Evolutionary conservation across 2,113 vertebrate genomes (phyloP).

Genomic region (Esox niger): DNA sequence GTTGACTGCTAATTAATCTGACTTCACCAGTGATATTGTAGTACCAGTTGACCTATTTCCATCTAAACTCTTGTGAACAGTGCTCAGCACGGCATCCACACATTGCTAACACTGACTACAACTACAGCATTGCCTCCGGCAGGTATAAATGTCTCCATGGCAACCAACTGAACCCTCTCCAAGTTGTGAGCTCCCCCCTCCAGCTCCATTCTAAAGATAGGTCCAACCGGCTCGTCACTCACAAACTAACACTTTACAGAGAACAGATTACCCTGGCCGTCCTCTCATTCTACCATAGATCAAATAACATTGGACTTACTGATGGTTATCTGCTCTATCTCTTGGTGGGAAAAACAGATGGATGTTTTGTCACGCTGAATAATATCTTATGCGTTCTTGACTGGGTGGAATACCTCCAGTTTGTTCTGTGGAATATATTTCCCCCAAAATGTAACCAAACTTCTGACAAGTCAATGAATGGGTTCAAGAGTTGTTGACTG

Average conservation of each 20-base stretch:
- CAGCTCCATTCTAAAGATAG: constrained; percentile 66
- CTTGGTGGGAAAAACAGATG: no score
- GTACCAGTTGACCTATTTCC: no score
- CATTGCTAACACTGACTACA: constrained; percentile 35
- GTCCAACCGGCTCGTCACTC: constrained; percentile 7
- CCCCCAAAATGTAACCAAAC: background rate
- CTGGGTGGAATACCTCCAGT: no score
- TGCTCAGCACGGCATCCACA: constrained; percentile 24
- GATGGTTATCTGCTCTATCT: no score
- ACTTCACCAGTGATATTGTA: no score
- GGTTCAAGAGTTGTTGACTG: background rate
- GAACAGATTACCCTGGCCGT: background rate
- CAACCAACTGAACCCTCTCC: constrained; percentile 58
- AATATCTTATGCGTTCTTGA: no score
- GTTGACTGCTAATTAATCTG: no score
- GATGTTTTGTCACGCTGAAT: no score
- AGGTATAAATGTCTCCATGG: constrained; percentile 62
- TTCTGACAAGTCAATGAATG: background rate
- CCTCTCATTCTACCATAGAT: background rate
- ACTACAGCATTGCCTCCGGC: constrained; percentile 36
- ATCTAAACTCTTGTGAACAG: background rate
- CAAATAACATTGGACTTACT: background rate
- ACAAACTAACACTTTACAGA: background rate
- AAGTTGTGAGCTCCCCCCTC: constrained; percentile 39
- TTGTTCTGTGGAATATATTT: no score